phyloP scores from a whole-genome alignment of 2,797 vertebrate species.

The Sebastes itinus region DNA sequence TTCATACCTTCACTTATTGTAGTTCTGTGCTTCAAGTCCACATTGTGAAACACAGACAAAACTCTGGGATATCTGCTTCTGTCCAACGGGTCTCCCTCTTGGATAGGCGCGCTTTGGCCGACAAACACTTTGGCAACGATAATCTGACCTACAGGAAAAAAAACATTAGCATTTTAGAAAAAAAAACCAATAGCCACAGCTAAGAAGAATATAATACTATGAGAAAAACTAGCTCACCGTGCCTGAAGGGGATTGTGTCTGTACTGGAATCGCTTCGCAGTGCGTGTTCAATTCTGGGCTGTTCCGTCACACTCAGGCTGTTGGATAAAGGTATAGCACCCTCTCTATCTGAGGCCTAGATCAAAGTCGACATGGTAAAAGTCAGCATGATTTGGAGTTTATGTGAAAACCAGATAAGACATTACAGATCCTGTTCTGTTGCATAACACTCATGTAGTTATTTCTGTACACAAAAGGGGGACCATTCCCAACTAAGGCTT shows the following conservation, averaged over 20 bases:
- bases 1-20: conserved; percentile 53
- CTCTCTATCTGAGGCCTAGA: conserved; percentile 71
- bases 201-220: neutral
- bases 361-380: conserved; percentile 36
- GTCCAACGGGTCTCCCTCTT: conserved; percentile 66
- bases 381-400: neutral
- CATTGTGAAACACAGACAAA: conserved; percentile 82
- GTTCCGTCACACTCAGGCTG: conserved; percentile 82
- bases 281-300: conserved; percentile 77
- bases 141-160: conserved; percentile 77
- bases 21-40: conserved; percentile 46
- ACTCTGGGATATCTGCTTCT: conserved; percentile 73
- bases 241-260: conserved; percentile 73
- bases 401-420: neutral
- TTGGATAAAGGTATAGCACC: conserved; percentile 82
- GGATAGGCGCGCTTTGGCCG: conserved; percentile 77
- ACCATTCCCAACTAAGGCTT: neutral
- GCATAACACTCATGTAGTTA: neutral
- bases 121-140: conserved; percentile 87
- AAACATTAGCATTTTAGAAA: neutral
- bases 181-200: neutral
- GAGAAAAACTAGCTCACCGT: conserved; percentile 66
- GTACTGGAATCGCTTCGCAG: conserved; percentile 50
- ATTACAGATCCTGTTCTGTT: neutral
- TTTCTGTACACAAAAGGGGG: neutral